These are phyloP conservation scores for Mesochorus sp. DNA, from an alignment of 2,888 invertebrate species.

Conservation along the genomic window DNA sequence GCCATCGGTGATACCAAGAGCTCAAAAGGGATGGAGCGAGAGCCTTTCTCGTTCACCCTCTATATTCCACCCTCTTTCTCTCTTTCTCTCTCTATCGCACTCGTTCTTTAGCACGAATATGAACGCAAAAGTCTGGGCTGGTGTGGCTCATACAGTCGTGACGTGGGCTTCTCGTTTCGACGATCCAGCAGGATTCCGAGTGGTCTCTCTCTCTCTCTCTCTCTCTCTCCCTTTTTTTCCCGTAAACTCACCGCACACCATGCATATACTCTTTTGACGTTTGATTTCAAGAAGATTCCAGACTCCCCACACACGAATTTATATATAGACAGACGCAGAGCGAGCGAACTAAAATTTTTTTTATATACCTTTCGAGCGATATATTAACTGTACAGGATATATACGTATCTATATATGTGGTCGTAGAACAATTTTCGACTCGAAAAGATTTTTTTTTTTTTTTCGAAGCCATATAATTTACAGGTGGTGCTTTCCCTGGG, in stretches of 20 bases:
- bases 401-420: background rate
- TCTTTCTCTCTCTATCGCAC: background rate
- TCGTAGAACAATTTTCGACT: background rate
- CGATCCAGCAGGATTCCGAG: constrained; percentile 29
- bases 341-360: background rate
- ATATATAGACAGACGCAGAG: background rate
- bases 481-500: background rate
- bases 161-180: constrained; percentile 44
- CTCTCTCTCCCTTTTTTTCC: background rate
- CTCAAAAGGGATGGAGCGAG: constrained; percentile 40
- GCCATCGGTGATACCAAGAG: constrained; percentile 39
- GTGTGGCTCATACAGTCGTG: constrained; percentile 3
- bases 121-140: constrained; percentile 41
- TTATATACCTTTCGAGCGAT: background rate
- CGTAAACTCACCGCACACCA: background rate
- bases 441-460: background rate
- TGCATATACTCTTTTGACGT: constrained; percentile 15
- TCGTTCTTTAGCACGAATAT: constrained; percentile 22
- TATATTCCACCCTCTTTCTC: constrained; percentile 1
- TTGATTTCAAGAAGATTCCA: constrained; percentile 32
- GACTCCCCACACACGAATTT: background rate
- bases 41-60: constrained; percentile 22
- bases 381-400: background rate
- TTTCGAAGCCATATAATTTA: background rate
- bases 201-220: constrained; percentile 11